Evolutionary conservation across 2,113 vertebrate genomes (phyloP).

Genomic region (Numenius arquata): DNA sequence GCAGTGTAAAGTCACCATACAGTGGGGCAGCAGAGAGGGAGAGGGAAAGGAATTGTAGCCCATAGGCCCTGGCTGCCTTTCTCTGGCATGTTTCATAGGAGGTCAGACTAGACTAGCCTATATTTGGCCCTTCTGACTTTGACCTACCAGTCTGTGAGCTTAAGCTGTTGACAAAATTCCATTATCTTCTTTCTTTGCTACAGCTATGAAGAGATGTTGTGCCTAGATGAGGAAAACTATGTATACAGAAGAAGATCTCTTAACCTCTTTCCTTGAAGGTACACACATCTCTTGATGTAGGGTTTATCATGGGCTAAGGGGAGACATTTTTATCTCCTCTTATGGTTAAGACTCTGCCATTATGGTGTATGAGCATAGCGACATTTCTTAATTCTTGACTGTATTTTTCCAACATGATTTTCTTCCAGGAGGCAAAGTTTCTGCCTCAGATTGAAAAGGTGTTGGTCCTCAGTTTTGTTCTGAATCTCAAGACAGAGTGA

Average conservation of each 20-base stretch:
- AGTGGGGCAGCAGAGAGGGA: not conserved
- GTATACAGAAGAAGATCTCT: not conserved
- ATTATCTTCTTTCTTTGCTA: not conserved
- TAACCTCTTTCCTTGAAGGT: not conserved
- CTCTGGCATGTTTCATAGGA: not conserved
- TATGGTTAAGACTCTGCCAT: not conserved
- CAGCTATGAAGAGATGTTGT: not conserved
- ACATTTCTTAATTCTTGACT: not conserved
- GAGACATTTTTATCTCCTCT: not conserved
- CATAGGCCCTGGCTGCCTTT: not conserved
- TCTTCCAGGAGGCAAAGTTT: not conserved
- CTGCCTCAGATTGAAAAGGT: not conserved
- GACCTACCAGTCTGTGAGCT: not conserved
- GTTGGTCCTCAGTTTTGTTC: not conserved
- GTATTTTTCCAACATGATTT: not conserved
- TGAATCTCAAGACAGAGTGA: not conserved
- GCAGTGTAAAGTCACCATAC: not conserved
- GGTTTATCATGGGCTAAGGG: not conserved
- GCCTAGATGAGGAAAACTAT: not conserved
- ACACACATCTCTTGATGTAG: not conserved
- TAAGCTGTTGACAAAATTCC: not conserved
- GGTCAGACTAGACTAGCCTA: not conserved
- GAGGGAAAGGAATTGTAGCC: accelerated
- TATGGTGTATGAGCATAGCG: not conserved
- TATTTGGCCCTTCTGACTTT: not conserved